Conservation (phyloP, 2,888 invertebrate species). For the Mesorhabditis sp. region DNA sequence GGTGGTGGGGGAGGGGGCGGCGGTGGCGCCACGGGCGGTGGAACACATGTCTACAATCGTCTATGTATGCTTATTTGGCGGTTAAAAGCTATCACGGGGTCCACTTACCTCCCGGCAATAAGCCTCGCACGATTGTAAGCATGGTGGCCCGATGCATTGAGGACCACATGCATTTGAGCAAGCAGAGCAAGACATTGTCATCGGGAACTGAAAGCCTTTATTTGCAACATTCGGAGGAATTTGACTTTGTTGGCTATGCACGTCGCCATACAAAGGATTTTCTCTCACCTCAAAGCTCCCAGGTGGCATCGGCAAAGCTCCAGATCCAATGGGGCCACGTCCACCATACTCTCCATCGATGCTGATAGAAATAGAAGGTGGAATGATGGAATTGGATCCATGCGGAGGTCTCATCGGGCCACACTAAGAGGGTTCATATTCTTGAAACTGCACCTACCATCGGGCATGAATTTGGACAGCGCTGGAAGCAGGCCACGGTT, state of each 20-base stretch:
- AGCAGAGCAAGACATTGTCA: not conserved
- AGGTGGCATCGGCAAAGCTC: not conserved
- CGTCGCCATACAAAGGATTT: not conserved
- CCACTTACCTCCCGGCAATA: not conserved
- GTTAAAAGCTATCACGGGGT: not conserved
- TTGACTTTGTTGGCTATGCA: too few species aligned
- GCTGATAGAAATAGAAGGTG: not conserved
- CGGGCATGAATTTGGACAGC: not conserved
- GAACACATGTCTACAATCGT: not conserved
- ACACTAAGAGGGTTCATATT: not conserved
- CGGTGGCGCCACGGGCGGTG: not conserved
- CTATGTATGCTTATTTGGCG: not conserved
- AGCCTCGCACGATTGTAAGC: not conserved
- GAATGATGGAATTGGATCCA: not conserved
- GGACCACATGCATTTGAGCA: not conserved
- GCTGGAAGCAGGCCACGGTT: not conserved
- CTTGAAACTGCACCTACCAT: not conserved
- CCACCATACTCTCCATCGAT: not conserved
- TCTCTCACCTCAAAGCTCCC: not conserved
- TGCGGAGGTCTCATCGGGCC: not conserved
- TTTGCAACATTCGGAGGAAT: not conserved
- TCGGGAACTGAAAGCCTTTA: not conserved
- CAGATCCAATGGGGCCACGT: not conserved
- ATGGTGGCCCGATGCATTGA: not conserved
- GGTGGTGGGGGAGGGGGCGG: slow-evolving; percentile 1